Conservation (phyloP, 2,888 invertebrate genomes). For the Coelogynopora nodosa region DNA sequence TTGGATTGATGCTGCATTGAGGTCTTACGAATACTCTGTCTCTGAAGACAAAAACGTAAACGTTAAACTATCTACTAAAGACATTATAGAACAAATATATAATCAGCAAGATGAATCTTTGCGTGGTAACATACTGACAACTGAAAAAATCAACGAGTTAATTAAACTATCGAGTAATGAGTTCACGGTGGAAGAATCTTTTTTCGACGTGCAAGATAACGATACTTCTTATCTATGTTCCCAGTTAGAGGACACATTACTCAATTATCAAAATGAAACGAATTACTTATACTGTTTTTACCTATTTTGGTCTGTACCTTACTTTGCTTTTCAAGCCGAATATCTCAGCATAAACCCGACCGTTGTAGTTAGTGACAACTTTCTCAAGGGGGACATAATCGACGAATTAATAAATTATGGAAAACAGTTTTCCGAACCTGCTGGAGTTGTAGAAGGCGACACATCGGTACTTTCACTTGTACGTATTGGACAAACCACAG, state of each 20-base stretch:
- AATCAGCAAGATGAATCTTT: not conserved
- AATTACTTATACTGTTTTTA: not conserved
- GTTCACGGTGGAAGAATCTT: not conserved
- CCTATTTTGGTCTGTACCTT: not conserved
- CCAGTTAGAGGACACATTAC: not conserved
- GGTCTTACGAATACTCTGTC: not conserved
- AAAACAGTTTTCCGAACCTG: not conserved
- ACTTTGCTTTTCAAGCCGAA: not conserved
- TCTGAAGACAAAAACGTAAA: not conserved
- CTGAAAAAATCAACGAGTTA: not conserved
- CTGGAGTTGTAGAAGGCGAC: not conserved
- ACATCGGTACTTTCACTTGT: not conserved
- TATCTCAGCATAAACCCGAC: not conserved
- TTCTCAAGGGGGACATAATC: not conserved
- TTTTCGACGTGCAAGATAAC: not conserved
- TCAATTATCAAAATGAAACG: not conserved
- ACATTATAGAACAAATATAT: not conserved
- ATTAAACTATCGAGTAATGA: not conserved
- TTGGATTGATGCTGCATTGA: not conserved
- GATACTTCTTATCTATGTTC: not conserved
- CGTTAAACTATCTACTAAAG: not conserved
- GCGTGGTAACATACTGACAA: not conserved
- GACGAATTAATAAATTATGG: not conserved
- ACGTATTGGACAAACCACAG: not conserved
- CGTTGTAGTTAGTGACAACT: not conserved